These are phyloP conservation scores for Nyleta sp. DNA, from an alignment of 2,888 invertebrate genomes.

Conservation along the genomic window DNA sequence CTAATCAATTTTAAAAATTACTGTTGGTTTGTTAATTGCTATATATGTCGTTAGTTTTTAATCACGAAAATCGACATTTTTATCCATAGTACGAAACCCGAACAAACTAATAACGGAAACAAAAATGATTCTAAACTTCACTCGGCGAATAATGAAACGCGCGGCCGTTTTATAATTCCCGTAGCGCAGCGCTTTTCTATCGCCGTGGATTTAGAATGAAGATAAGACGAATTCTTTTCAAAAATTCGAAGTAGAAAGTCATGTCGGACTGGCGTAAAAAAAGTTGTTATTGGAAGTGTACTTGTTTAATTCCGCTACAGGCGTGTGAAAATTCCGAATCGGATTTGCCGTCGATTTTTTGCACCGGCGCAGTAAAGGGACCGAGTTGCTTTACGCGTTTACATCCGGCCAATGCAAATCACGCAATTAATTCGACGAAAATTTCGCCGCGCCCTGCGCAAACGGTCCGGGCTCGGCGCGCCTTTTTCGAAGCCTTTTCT, in stretches of 20 bases:
- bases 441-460: background rate
- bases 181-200: background rate
- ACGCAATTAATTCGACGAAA: background rate
- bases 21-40: too few relatives aligned
- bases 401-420: background rate
- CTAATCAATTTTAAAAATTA: too few relatives aligned
- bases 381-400: background rate
- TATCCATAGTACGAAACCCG: background rate
- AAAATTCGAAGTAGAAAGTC: constrained; percentile 53
- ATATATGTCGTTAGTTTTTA: background rate
- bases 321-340: constrained; percentile 39
- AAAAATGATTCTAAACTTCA: background rate
- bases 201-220: constrained; percentile 13
- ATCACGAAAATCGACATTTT: constrained; percentile 1
- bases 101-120: background rate
- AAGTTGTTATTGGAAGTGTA: constrained; percentile 48
- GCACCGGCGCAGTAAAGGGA: background rate
- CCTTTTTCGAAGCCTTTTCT: background rate
- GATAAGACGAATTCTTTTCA: constrained; percentile 40
- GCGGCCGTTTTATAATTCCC: constrained; percentile 4
- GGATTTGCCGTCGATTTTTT: constrained; percentile 37
- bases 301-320: constrained; percentile 35
- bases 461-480: background rate
- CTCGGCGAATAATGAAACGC: background rate
- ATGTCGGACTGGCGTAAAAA: constrained; percentile 33